Evolutionary conservation across 2,113 vertebrate species (phyloP), one percentile per base, ranked within the genome.

Genomic region (Tupaia tana): DNA sequence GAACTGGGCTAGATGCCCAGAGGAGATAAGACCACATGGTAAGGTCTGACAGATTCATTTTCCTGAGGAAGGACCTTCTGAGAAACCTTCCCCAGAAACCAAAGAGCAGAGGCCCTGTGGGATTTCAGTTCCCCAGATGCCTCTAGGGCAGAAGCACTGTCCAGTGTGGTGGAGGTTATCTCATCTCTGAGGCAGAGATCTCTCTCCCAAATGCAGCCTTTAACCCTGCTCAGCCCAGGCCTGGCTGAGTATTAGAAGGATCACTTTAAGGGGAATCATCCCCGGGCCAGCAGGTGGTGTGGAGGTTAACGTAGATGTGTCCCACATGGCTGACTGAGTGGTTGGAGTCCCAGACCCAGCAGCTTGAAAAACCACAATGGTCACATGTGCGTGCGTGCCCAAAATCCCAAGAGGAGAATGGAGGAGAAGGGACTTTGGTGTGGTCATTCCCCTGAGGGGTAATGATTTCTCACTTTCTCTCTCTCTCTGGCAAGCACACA

Each of bases 1-100:
- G 52, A 81, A 80, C 2, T n/a, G 63, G 6, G 56, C 20, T n/a
- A 54, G n/a, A 77, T 25, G 7, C 34, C 56, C 63, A 10, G 58
- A 79, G 29, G 86, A 87, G 89, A 58, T 9, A 22, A 24, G 3
- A 34, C 63, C 12, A 19, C 4, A 24, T 34, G 43, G 34, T 56
- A 43, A 71, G 7, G 31, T 18, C 6, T 6, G 19, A 86, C n/a
- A 89, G 75, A 70, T 34, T 78, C 71, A 29, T 29, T 85, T 88
- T 94, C 84, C 77, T 73, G 66, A 87, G 63, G 29, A 94, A 95
- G 90, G 54, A n/a, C 14, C 0, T 67, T 91, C 92, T 92, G 63
- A 89, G 77, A 83, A 92, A 64, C 20, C 25, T 69, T 70, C 70
- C 74, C 67, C 29, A 59, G 88, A 89, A 87, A 56, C 52, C 16